Base-by-base conservation (phyloP, 2,113 vertebrate genomes). In the Sprattus sprattus region DNA sequence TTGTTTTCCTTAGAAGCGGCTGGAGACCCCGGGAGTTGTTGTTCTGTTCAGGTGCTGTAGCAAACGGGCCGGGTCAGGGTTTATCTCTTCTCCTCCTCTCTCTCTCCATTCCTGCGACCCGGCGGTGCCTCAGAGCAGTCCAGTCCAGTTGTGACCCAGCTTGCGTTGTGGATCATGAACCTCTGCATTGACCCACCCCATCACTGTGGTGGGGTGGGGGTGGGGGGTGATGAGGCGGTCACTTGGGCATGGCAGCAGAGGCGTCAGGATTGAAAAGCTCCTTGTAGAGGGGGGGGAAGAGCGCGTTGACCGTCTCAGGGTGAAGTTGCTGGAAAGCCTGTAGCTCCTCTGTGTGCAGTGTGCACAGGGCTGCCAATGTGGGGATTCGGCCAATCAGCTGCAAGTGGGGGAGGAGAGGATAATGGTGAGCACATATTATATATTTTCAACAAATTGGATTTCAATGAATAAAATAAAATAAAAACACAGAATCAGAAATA, bases 181-280 rank as follows among this genome's bases (percentile, higher is more conserved):
- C 71, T 7, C 64, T 32, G 25, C 64, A 25, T 32, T 71, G n/a
- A 60, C 54, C 54, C 11, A 82, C 22, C 44, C 84, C 18, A 84
- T 60, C 39, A 3, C 71, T 39, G 25, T 78, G 28, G 22, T 86
- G 67, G 13, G 47, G 10, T 4, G 64, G 64, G 28, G 88, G 90
- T 82, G 50, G 82, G 81, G 85, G 87, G 39, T 39, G 39, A 39
- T 39, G 39, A 86, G 95, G 92, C 95, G 89, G 92, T 99, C 96
- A 99, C 95, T 99, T 99, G 96, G 97, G 97, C 95, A 94, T 92
- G 89, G 96, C 94, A 71, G 96, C 95, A 92, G 96, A 93, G 91
- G 97, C 98, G 92, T 99, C 98, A 44, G 98, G 98, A 90, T 99
- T 99, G 95, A 99, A 99, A 91, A 99, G 97, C 95, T 99, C 98